Evolutionary conservation across 2,888 invertebrate genomes (phyloP).

Genomic region (Teleiodes luculella): DNA sequence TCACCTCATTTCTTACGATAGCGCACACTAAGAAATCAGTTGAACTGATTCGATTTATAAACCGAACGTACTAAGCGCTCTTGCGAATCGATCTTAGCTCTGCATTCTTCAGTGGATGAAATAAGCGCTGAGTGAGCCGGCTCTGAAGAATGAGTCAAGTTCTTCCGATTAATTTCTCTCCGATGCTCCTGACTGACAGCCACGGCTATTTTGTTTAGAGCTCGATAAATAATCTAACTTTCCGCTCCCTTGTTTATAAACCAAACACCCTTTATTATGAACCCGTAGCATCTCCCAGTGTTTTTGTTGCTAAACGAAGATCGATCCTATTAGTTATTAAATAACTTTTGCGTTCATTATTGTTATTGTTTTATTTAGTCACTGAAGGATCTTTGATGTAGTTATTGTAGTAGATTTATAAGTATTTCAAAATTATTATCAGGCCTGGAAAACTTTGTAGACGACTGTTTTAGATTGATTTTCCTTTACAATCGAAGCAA

Average conservation of each 20-base stretch:
- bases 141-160: constrained; percentile 46
- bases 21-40: not conserved
- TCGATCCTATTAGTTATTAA: constrained; percentile 13
- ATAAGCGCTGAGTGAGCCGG: constrained; percentile 10
- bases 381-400: not conserved
- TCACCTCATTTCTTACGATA: constrained; percentile 1
- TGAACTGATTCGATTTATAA: not conserved
- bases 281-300: constrained; percentile 36
- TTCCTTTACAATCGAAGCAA: too few species aligned
- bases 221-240: constrained; percentile 43
- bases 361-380: constrained; percentile 10
- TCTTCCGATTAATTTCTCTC: constrained; percentile 42
- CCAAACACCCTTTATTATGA: constrained; percentile 34
- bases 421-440: too few species aligned
- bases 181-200: constrained; percentile 32
- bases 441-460: not conserved
- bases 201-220: constrained; percentile 41
- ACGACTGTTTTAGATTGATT: not conserved
- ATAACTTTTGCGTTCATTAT: constrained; percentile 10
- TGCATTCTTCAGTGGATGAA: constrained; percentile 3
- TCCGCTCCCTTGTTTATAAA: constrained; percentile 49
- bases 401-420: not conserved
- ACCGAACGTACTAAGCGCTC: not conserved
- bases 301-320: constrained; percentile 46
- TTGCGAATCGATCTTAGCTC: not conserved